Percentiles rank a stretch among this genome's conserved stretches.
These are phyloP conservation scores for Oegoconia quadripuncta DNA, from an alignment of 2,888 invertebrate species.

Conservation along the genomic window DNA sequence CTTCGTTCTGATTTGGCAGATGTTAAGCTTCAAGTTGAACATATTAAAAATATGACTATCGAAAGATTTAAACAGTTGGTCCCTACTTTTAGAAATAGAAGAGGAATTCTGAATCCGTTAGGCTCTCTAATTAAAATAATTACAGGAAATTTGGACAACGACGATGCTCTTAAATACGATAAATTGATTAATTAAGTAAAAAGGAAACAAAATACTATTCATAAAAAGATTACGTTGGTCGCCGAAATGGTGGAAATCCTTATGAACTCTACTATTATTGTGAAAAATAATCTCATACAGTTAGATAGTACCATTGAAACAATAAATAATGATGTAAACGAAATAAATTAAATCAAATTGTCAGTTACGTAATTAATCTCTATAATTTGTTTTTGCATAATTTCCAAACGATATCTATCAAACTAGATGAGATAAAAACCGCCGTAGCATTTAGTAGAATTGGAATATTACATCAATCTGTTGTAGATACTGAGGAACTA, in stretches of 20 bases:
- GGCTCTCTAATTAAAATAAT: constrained; percentile 22
- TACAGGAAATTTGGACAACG: constrained; percentile 25
- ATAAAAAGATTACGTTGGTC: constrained; percentile 18
- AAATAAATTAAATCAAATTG: not conserved
- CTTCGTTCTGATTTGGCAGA: constrained; percentile 8
- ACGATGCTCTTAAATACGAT: constrained; percentile 22
- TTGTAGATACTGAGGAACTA: not conserved
- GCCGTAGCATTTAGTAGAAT: constrained; percentile 14
- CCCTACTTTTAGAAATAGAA: constrained; percentile 15
- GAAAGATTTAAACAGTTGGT: constrained; percentile 14
- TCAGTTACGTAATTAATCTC: not conserved
- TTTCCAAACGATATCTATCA: constrained; percentile 8
- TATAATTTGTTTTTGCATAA: constrained; percentile 12
- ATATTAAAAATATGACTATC: constrained; percentile 10
- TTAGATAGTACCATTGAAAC: not conserved
- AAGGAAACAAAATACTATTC: constrained; percentile 10
- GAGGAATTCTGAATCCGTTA: constrained; percentile 16
- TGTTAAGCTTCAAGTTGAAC: constrained; percentile 16
- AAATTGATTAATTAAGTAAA: constrained; percentile 16
- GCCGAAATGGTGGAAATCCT: constrained; percentile 7
- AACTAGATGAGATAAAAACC: constrained; percentile 16
- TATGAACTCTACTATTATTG: not conserved
- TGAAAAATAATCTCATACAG: too few species aligned
- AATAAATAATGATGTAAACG: not conserved
- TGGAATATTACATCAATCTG: constrained; percentile 10